Base-by-base conservation (phyloP, 2,797 vertebrate genomes). In the Rallus crepitans region DNA sequence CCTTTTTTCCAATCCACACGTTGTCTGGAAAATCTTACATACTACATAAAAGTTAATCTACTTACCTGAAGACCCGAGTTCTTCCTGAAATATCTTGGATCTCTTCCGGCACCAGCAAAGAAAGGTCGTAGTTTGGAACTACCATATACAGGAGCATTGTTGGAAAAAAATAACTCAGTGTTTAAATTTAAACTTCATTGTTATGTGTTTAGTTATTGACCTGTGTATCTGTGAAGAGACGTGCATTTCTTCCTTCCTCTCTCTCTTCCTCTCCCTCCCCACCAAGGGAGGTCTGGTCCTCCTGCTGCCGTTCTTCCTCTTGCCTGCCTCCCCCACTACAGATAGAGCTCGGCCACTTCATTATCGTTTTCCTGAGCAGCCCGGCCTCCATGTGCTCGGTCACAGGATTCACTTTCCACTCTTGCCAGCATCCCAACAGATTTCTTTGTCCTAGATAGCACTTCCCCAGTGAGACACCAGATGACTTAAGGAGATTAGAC, bases 181-280 rank as follows among this genome's bases (percentile, higher is more conserved):
- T 83, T 96, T 94, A 94, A 88, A 88, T 94, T 94, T 94, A 95
- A 96, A 90, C 77, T 75, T 93, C 89, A 84, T 97, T 95, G 91
- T 97, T 88, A 33, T 0, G 0, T 87, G 57, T 61, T 82, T 75
- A 78, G 69, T 93, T 95, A 93, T 79, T 93, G 85, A 84, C 87
- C 89, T 4, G 0, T 72, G 55, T 89, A 88, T 96, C 76, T 92
- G 76, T 91, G 68, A 85, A 80, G 63, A 86, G 45, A 90, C 89
- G 60, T 71, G 68, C 85, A 86, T 96, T 95, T 83, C 89, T 96
- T 96, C 91, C 94, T 95, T 94, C 89, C 89, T 55, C 27, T 76
- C 50, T 75, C 27, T 86, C 59, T 92, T 96, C 87, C 83, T 92
- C 16, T 92, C 75, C 57, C 40, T 80, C 77, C 72, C 75, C 45